These are phyloP conservation scores for Caenorhabditis becei DNA, from an alignment of 2,888 invertebrate genomes.

Conservation along the genomic window DNA sequence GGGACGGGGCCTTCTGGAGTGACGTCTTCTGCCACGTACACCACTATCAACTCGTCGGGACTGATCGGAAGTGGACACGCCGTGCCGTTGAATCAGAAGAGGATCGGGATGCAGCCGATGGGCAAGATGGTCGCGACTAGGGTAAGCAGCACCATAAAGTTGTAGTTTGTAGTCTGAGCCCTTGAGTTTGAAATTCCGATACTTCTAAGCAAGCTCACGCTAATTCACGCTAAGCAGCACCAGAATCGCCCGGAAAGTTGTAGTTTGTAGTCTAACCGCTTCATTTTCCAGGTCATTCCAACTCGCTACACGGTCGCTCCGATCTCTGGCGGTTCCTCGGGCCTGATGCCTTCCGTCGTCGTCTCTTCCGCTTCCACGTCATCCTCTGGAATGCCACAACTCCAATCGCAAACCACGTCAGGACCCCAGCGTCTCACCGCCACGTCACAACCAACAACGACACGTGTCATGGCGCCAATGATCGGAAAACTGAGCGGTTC, in stretches of 20 bases:
- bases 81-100: constrained; percentile 46
- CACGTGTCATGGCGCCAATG: constrained; percentile 29
- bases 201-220: no score
- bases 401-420: constrained; percentile 31
- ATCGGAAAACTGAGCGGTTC: constrained; percentile 10
- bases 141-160: constrained; percentile 16
- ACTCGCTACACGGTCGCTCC: constrained; percentile 41
- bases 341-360: constrained; percentile 4
- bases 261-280: neutral
- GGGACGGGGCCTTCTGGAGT: constrained; percentile 13
- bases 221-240: neutral
- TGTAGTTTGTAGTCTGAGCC: neutral
- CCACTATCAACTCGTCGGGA: constrained; percentile 19
- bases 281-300: constrained; percentile 34
- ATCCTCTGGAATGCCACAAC: constrained; percentile 47
- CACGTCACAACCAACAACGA: neutral
- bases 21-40: constrained; percentile 5
- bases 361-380: constrained; percentile 9
- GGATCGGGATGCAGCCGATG: constrained; percentile 35
- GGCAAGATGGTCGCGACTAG: constrained; percentile 44
- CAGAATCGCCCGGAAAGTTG: neutral
- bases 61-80: constrained; percentile 28
- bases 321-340: neutral
- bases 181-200: neutral
- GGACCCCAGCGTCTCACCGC: neutral